Evolutionary conservation across 2,888 invertebrate species (phyloP).

Genomic region (Cyclophora punctaria): DNA sequence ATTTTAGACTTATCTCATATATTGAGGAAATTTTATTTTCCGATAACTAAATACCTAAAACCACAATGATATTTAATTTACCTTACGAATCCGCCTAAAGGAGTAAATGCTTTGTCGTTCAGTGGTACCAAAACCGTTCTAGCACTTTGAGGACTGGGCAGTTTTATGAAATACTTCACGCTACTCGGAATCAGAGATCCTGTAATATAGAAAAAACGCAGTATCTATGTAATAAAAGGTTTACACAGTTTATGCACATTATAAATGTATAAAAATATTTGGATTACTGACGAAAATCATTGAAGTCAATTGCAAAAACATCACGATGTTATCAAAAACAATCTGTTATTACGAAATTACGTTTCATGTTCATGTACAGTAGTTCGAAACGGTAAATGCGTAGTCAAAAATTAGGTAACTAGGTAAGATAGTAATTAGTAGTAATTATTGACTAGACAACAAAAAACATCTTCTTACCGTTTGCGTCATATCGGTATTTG

Average conservation of each 20-base stretch:
- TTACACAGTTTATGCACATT: too few species aligned
- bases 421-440: too few species aligned
- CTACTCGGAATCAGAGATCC: slow-evolving; percentile 61
- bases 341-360: too few species aligned
- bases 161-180: slow-evolving; percentile 58
- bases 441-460: neutral
- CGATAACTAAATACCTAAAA: neutral
- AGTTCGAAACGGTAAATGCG: too few species aligned
- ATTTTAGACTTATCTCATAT: neutral
- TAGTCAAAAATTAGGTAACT: too few species aligned
- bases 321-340: too few species aligned
- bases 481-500: slow-evolving; percentile 60
- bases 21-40: too few species aligned
- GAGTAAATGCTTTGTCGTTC: slow-evolving; percentile 57
- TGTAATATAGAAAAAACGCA: slow-evolving; percentile 18
- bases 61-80: slow-evolving; percentile 17
- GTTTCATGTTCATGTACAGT: too few species aligned
- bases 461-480: slow-evolving; percentile 33
- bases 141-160: slow-evolving; percentile 41
- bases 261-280: too few species aligned
- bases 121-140: slow-evolving; percentile 49
- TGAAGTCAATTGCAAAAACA: too few species aligned
- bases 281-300: too few species aligned
- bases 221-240: too few species aligned
- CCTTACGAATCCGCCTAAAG: slow-evolving; percentile 63